Evolutionary conservation across 2,888 invertebrate genomes (phyloP).

Genomic region (Lomographa bimaculata): DNA sequence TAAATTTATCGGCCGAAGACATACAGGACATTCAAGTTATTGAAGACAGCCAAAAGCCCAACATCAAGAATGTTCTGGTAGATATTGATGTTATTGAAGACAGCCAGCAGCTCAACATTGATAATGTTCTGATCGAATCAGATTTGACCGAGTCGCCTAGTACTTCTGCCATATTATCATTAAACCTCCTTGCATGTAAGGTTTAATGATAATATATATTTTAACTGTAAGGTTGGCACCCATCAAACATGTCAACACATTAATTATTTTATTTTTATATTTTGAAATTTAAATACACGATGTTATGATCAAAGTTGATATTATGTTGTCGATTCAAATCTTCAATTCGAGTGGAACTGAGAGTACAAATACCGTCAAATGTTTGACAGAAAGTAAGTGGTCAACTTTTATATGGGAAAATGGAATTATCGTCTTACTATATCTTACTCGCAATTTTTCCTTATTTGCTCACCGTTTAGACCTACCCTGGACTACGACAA

Average conservation of each 20-base stretch:
- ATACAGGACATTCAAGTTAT: constrained; percentile 25
- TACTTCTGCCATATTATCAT: not conserved
- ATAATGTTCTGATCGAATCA: constrained; percentile 4
- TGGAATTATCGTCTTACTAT: constrained; percentile 12
- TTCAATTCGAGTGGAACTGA: constrained; percentile 11
- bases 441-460: constrained; percentile 11
- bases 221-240: constrained; percentile 16
- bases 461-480: constrained; percentile 4
- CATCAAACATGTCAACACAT: constrained; percentile 17
- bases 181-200: too few relatives aligned
- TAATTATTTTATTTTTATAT: constrained; percentile 5
- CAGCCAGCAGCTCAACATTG: constrained; percentile 25
- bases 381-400: constrained; percentile 16
- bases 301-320: constrained; percentile 17
- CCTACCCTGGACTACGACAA: constrained; percentile 16
- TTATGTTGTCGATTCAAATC: constrained; percentile 16
- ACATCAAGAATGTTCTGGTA: constrained; percentile 28
- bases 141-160: not conserved
- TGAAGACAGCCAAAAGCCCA: constrained; percentile 28
- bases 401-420: constrained; percentile 9
- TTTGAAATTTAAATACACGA: constrained; percentile 12
- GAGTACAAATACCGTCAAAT: constrained; percentile 17
- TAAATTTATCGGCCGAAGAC: constrained; percentile 33
- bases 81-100: constrained; percentile 26
- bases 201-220: too few relatives aligned